Evolutionary conservation across 2,888 invertebrate species (phyloP), one percentile per base, ranked within the genome.

Genomic region (Alloplasta piceator): DNA sequence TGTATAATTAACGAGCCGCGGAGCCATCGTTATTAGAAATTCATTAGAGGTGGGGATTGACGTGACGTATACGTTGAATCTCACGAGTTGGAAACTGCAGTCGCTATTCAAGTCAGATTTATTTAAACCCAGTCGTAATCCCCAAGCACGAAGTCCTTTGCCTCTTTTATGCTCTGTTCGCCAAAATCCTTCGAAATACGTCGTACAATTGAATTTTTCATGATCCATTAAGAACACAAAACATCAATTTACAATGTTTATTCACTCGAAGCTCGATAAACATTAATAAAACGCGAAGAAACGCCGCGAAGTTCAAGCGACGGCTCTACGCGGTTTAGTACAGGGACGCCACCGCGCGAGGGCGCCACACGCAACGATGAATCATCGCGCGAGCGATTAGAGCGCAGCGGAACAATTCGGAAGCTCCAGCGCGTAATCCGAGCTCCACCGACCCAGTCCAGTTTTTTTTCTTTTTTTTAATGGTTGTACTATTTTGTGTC

Each of bases 401-500:
- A 12, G 12, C n/a, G 14, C 61, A 55, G 63, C 68, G 26, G 26
- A 26, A 26, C 1, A 26, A 78, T 67, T 72, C 72, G 38, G 71
- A 60, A 78, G 67, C 71, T 61, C 41, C 9, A 39, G 36, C 55
- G 63, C 46, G 78, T 63, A 73, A 43, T 38, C 41, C n/a, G 55
- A 43, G 55, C 46, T 46, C 43, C 68, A 55, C n/a, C 39, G 41
- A 41, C 71, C 46, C 52, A 50, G 26, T 26, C n/a, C n/a, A n/a
- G n/a, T n/a, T n/a, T n/a, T n/a, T n/a, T n/a, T 26, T 26, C 3
- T 46, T 56, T 55, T 67, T 61, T 38, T 52, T 67, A 52, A 56
- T 63, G 67, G 67, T 68, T 63, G 68, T 73, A 68, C 61, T 55
- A 64, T 68, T 63, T 61, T 68, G 72, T 56, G 38, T 61, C 48